phyloP scores from a whole-genome alignment of 23 tunicate genomes.

The Clavelina lepadiformis region DNA sequence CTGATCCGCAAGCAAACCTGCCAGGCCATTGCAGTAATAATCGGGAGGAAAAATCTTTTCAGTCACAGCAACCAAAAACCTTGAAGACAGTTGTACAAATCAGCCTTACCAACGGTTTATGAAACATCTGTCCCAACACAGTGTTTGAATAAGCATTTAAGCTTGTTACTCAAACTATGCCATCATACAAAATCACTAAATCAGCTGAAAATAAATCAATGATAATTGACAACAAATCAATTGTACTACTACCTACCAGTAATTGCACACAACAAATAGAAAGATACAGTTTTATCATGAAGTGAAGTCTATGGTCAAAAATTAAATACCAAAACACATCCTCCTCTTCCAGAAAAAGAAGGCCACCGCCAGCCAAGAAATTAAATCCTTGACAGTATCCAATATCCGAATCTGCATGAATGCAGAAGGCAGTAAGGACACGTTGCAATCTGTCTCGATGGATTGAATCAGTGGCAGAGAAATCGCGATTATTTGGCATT shows the following conservation, averaged over 20 bases:
- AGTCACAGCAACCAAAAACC: slow-evolving; percentile 56
- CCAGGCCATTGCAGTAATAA: slow-evolving; percentile 53
- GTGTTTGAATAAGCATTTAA: no score
- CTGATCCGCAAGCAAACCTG: slow-evolving; percentile 70
- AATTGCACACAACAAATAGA: background rate
- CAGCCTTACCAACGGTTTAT: no score
- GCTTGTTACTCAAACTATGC: no score
- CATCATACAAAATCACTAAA: no score
- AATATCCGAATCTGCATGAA: slow-evolving; percentile 48
- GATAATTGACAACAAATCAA: background rate
- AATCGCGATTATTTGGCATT: slow-evolving; percentile 60
- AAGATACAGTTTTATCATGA: background rate
- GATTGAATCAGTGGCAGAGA: slow-evolving; percentile 24
- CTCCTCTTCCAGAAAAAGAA: slow-evolving; percentile 61
- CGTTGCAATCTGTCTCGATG: slow-evolving; percentile 27
- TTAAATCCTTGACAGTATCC: slow-evolving; percentile 84
- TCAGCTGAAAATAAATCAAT: slow-evolving; percentile 8
- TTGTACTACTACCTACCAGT: background rate
- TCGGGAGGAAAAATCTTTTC: slow-evolving; percentile 49
- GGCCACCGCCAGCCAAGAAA: slow-evolving; percentile 53
- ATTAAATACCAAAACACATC: slow-evolving; percentile 56
- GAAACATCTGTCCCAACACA: no score
- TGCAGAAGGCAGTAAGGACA: slow-evolving; percentile 55
- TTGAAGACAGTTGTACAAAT: no score
- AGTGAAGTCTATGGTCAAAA: background rate